A percentile compares a stretch with the other conserved stretches of the same genome.
Evolutionary conservation across 2,888 invertebrate species (phyloP).

Genomic region (Pyrocoelia pectoralis): DNA sequence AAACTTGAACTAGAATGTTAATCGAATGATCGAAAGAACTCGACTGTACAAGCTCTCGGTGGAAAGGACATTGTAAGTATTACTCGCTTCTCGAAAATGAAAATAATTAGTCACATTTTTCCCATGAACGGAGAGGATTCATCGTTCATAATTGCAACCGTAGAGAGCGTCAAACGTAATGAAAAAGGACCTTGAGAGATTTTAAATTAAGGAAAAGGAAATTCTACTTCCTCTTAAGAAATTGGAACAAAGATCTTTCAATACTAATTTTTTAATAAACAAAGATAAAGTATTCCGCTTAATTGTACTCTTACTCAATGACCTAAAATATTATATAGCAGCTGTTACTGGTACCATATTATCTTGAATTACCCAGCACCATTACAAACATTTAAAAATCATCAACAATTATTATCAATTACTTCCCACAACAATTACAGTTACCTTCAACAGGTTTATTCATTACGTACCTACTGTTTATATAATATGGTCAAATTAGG

Average conservation of each 20-base stretch:
- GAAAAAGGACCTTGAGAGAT: background rate
- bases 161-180: no score
- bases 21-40: no score
- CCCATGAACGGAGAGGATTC: no score
- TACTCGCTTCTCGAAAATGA: no score
- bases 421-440: slow-evolving; percentile 1
- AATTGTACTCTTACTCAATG: slow-evolving; percentile 6
- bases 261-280: background rate
- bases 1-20: no score
- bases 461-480: background rate
- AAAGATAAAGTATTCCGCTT: background rate
- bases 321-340: background rate
- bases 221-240: slow-evolving; percentile 4
- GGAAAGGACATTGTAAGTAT: no score
- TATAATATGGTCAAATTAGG: background rate
- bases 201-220: background rate
- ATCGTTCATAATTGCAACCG: no score
- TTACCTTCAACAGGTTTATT: background rate
- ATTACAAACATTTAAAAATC: background rate
- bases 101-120: no score
- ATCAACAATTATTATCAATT: background rate
- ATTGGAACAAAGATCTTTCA: slow-evolving; percentile 8
- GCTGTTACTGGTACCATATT: background rate
- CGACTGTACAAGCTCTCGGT: no score
- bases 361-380: background rate